These are phyloP conservation scores for Diaphora mendica DNA, from an alignment of 2,888 invertebrate species.

Conservation along the genomic window DNA sequence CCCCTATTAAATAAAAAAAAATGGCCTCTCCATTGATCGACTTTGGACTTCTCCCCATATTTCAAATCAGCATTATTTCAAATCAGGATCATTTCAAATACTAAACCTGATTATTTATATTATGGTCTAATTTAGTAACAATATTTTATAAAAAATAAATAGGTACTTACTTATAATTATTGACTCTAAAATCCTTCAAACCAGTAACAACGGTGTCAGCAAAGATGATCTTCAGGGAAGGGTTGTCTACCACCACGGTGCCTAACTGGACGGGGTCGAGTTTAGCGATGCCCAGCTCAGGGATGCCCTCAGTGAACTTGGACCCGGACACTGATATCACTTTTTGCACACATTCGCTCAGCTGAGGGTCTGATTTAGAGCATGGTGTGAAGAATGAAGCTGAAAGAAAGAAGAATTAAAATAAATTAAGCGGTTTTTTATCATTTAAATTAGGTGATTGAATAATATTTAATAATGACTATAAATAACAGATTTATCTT, in stretches of 20 bases:
- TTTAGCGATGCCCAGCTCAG: conserved; percentile 78
- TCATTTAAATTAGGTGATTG: background rate
- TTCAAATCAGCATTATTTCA: no score
- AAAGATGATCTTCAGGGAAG: conserved; percentile 77
- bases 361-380: conserved; percentile 74
- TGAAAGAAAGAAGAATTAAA: conserved; percentile 51
- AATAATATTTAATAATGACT: background rate
- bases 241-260: conserved; percentile 76
- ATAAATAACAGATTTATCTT: no score
- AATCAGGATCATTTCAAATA: no score
- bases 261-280: conserved; percentile 82
- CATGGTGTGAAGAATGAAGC: conserved; percentile 82
- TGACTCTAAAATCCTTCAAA: conserved; percentile 70
- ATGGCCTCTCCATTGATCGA: no score
- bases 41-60: no score
- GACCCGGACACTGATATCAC: conserved; percentile 66
- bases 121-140: background rate
- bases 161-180: conserved; percentile 74
- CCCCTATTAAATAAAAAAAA: no score
- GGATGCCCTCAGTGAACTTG: conserved; percentile 77
- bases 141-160: background rate
- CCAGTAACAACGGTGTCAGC: conserved; percentile 81
- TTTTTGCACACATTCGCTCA: conserved; percentile 74
- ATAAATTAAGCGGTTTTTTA: background rate
- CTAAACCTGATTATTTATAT: no score